phyloP scores from a whole-genome alignment of 2,113 vertebrate species.

The Sceloporus tristichus region DNA sequence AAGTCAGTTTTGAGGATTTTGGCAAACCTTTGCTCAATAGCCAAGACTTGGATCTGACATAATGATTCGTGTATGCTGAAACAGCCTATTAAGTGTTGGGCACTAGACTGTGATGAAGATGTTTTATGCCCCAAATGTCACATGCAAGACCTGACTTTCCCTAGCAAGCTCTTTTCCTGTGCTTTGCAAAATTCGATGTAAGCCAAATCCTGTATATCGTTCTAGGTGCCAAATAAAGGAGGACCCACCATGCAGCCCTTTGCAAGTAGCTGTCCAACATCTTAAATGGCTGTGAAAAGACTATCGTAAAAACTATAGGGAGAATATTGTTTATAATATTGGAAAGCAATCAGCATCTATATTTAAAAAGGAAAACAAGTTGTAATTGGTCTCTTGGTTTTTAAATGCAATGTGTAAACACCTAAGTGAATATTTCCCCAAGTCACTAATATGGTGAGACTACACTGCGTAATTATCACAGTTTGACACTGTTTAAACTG shows the following conservation, averaged over 20 bases:
- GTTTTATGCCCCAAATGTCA: neutral
- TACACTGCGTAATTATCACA: too few species aligned
- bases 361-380: neutral
- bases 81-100: neutral
- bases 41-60: neutral
- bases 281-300: neutral
- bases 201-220: neutral
- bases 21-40: neutral
- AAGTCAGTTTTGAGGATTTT: neutral
- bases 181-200: neutral
- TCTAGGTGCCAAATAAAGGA: neutral
- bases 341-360: neutral
- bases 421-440: neutral
- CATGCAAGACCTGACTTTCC: too few species aligned
- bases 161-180: neutral
- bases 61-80: too few species aligned
- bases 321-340: neutral
- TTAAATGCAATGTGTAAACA: conserved; percentile 1
- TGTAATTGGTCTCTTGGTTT: neutral
- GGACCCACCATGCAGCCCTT: neutral
- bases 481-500: too few species aligned
- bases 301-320: neutral
- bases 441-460: neutral
- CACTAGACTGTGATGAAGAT: neutral
- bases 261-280: neutral